phyloP scores from a whole-genome alignment of 2,113 vertebrate species.

The Uria lomvia region DNA sequence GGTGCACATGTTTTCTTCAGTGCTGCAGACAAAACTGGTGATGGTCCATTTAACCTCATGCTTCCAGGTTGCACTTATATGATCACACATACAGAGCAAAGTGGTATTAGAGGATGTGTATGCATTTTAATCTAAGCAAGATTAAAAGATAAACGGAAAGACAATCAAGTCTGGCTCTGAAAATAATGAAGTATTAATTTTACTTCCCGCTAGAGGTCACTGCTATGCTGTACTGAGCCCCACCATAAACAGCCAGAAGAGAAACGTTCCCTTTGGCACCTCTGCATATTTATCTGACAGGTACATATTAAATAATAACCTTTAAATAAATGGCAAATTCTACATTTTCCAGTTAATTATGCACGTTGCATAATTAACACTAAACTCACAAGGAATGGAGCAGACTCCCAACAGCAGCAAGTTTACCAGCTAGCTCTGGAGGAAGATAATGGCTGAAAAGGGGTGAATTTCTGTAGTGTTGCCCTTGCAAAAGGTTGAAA shows the following conservation, averaged over 20 bases:
- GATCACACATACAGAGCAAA: not conserved
- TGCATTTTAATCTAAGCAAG: not conserved
- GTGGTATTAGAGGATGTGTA: not conserved
- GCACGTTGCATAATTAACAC: not conserved
- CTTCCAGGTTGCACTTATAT: not conserved
- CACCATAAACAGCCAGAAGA: not conserved
- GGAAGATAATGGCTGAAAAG: not conserved
- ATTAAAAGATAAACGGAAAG: not conserved
- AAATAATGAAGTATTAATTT: not conserved
- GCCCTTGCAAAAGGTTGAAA: not conserved
- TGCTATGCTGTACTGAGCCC: not conserved
- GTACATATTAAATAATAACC: not conserved
- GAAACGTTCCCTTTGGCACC: not conserved
- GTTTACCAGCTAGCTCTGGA: not conserved
- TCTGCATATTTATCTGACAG: not conserved
- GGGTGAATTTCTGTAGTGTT: not conserved
- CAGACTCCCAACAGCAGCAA: not conserved
- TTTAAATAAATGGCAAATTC: not conserved
- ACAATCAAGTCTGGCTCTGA: not conserved
- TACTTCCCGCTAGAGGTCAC: constrained; percentile 67
- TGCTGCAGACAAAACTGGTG: not conserved
- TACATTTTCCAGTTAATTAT: not conserved
- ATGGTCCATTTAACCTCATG: not conserved
- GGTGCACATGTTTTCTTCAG: not conserved
- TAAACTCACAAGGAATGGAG: not conserved